Evolutionary conservation across 2,888 invertebrate genomes (phyloP), one percentile per base, ranked within the genome.

Genomic region (Anthophora plumipes): DNA sequence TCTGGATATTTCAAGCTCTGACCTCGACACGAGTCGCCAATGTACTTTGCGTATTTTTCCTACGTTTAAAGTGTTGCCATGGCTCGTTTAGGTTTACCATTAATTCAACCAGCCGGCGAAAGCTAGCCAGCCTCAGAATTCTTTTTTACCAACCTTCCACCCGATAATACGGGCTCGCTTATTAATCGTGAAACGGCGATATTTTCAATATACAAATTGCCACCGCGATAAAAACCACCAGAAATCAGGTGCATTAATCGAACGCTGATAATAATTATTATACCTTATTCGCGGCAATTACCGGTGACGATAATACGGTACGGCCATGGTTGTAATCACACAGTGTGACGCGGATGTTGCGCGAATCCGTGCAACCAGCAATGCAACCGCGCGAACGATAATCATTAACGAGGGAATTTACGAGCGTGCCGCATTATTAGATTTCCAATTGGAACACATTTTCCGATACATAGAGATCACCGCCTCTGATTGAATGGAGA

Each of bases 261-360:
- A 4, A 14, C 57, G 14, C 20, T 55, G 73, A 82, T 82, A 68
- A 81, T 77, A 68, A 78, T 82, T 70, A 81, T 82, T 77, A 71
- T 46, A 48, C 57, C 22, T 64, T 59, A 68, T 31, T 74, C 59
- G 31, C 14, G 63, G 70, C 68, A 72, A 74, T 83, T 74, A 74
- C 77, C 60, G 67, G 61, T 39, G 70, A 77, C 70, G 82, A 71
- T 83, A 83, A 83, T 55, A 22, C 37, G 25, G 67, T 25, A 20
- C 63, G 17, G 57, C 22, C 50, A 22, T 55, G 43, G 61, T 52
- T 55, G 63, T 82, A 83, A 83, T 77, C 66, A 71, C 64, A 83
- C n/a, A 50, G 48, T 48, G 54, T n/a, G 76, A 52, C 54, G 63
- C 82, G 77, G 70, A 75, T 67, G 66, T 70, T 67, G 73, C 69